These are phyloP conservation scores for rabbit (Oryctolagus cuniculus) DNA, from an alignment of 2,113 vertebrate genomes.

Conservation along the genomic window mOryCun1.1 NC_091448.1:24673501-24674000, in stretches of 20 bases:
- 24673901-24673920: slow-evolving; percentile 38
- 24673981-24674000: slow-evolving; percentile 68
- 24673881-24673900: slow-evolving; percentile 50
- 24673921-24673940: background rate
- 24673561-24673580: background rate
- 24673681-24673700: slow-evolving; percentile 11
- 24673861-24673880: background rate
- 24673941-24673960: slow-evolving; percentile 61
- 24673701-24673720: background rate
- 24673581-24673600: background rate
- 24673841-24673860: too few species aligned
- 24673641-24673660: background rate
- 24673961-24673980: slow-evolving; percentile 63
- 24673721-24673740: background rate
- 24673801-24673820: background rate
- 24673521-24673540: background rate
- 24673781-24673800: background rate
- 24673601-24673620: background rate
- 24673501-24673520: background rate
- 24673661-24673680: background rate
- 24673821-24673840: background rate
- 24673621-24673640: background rate
- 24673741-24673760: background rate
- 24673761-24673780: background rate
- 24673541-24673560: background rate